A percentile compares a stretch with the other conserved stretches of the same genome.
Conservation (phyloP, 1,140 invertebrate species). For the Druon quercuslanigerum region DNA sequence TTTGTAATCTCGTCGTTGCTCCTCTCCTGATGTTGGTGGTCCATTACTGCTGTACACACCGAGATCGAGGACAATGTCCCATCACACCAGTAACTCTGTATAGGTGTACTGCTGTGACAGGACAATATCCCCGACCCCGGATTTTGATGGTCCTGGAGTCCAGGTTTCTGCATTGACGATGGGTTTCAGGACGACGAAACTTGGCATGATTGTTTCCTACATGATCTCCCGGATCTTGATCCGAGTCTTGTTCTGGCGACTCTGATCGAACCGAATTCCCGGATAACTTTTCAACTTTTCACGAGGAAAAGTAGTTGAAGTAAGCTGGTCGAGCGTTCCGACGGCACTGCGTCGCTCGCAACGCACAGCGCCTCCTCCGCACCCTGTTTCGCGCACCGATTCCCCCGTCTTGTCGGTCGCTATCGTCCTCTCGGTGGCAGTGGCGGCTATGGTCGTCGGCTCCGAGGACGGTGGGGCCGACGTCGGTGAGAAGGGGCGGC, state of each 20-base stretch:
- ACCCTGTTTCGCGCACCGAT: constrained; percentile 58
- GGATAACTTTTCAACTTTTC: constrained; percentile 32
- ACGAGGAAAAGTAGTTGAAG: constrained; percentile 48
- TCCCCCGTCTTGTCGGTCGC: background rate
- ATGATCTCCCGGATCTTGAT: background rate
- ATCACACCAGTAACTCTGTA: constrained; percentile 87
- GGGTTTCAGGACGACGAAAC: background rate
- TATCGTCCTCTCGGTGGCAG: constrained; percentile 42
- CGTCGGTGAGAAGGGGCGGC: constrained; percentile 60
- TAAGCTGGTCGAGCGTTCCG: constrained; percentile 70
- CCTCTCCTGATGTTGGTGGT: constrained; percentile 16
- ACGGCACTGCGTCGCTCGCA: constrained; percentile 74
- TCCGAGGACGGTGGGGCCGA: constrained; percentile 48
- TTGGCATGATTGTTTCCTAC: background rate
- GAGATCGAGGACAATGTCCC: constrained; percentile 86
- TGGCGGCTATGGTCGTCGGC: constrained; percentile 51
- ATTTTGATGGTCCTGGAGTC: constrained; percentile 43
- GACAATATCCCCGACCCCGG: constrained; percentile 89
- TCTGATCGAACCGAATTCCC: constrained; percentile 37
- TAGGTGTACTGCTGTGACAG: constrained; percentile 93
- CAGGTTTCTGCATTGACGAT: background rate
- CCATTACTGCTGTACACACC: constrained; percentile 40
- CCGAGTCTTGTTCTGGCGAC: background rate
- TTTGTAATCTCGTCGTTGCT: background rate
- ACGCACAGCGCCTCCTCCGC: constrained; percentile 67